phyloP scores from a whole-genome alignment of 2,113 vertebrate genomes.

The Cairina moschata region DNA sequence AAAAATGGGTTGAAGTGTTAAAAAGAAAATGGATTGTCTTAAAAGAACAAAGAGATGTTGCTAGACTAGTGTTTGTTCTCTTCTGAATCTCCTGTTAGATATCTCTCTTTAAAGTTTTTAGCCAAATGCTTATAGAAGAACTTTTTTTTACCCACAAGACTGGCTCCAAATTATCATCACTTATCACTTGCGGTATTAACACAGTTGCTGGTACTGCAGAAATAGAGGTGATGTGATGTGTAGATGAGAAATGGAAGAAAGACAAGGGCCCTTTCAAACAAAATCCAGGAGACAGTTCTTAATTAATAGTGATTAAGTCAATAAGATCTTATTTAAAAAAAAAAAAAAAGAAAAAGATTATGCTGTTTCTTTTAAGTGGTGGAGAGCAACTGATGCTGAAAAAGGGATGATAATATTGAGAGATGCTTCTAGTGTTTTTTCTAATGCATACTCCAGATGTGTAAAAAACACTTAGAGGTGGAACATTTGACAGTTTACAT shows the following conservation, averaged over 20 bases:
- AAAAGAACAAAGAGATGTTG: slow-evolving; percentile 18
- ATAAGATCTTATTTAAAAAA: neutral
- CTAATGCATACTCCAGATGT: neutral
- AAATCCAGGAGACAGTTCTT: neutral
- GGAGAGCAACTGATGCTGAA: neutral
- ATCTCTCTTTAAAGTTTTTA: neutral
- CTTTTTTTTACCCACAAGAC: neutral
- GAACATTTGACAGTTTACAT: neutral
- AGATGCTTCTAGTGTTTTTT: neutral
- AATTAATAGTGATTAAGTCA: neutral
- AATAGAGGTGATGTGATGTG: neutral
- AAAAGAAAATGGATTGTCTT: neutral
- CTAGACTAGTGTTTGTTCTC: neutral
- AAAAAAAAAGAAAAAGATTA: neutral
- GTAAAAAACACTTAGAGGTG: neutral
- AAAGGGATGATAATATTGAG: neutral
- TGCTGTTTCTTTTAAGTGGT: neutral
- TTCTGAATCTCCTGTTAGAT: neutral
- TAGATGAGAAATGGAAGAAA: neutral
- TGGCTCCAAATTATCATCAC: neutral
- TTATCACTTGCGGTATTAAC: neutral
- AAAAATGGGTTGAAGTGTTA: neutral
- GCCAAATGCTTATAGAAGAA: neutral
- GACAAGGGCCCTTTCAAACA: neutral
- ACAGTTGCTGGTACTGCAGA: neutral